Percentiles rank a stretch among this genome's conserved stretches.
These are phyloP conservation scores for Julus scandinavius DNA, from an alignment of 2,888 invertebrate species.

Conservation along the genomic window DNA sequence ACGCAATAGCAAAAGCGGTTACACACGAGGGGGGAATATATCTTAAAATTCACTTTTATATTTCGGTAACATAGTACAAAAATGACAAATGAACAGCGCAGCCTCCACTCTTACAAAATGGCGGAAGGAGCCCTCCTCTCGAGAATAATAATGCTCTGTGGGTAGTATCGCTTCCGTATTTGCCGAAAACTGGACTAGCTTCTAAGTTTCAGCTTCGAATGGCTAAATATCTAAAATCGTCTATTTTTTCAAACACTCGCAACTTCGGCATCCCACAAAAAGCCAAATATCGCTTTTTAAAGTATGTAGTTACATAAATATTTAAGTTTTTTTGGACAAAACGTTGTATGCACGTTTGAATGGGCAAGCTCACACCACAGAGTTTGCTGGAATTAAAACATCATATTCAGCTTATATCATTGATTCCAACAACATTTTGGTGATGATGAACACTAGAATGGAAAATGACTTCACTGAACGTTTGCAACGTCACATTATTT, in stretches of 20 bases:
- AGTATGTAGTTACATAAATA: not conserved
- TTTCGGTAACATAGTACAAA: constrained; percentile 14
- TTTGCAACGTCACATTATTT: too few species aligned
- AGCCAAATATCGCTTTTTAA: not conserved
- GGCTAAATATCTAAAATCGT: not conserved
- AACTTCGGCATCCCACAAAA: not conserved
- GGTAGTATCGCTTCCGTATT: constrained; percentile 6
- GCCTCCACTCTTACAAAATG: not conserved
- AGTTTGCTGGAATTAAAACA: too few species aligned
- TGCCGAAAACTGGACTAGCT: constrained; percentile 26
- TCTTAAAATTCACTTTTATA: not conserved
- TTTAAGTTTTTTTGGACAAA: not conserved
- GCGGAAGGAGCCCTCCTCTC: not conserved
- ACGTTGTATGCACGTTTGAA: not conserved
- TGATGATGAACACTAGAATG: too few species aligned
- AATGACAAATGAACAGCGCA: not conserved
- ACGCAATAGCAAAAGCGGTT: constrained; percentile 27
- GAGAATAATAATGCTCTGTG: constrained; percentile 3
- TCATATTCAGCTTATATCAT: not conserved
- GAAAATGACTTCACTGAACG: too few species aligned
- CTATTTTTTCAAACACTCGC: not conserved
- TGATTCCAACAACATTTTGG: not conserved
- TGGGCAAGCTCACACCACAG: not conserved
- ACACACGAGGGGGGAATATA: constrained; percentile 31
- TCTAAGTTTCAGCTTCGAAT: constrained; percentile 8